These are phyloP conservation scores for Scleropages formosus DNA, from an alignment of 2,797 vertebrate genomes.

Conservation along the genomic window DNA sequence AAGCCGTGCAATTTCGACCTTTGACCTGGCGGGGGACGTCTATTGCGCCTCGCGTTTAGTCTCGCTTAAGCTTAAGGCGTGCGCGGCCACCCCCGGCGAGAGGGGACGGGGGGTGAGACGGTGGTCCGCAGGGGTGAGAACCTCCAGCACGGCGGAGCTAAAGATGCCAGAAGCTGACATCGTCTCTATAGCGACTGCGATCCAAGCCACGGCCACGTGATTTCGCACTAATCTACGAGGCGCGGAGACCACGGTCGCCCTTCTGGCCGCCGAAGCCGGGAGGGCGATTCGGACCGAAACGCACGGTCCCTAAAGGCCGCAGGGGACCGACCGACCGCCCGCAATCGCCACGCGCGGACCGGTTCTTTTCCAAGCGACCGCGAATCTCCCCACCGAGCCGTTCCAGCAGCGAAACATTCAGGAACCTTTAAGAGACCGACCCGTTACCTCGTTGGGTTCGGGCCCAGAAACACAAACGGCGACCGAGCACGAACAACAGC, in stretches of 20 bases:
- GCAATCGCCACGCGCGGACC: not conserved
- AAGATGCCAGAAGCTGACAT: constrained; percentile 12
- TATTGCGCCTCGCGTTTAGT: constrained; percentile 36
- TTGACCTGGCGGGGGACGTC: constrained; percentile 43
- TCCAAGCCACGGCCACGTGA: constrained; percentile 30
- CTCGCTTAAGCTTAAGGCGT: constrained; percentile 30
- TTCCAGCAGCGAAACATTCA: too few species aligned
- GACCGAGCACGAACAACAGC: too few species aligned
- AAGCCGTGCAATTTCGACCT: constrained; percentile 51
- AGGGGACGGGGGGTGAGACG: not conserved
- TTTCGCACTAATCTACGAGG: constrained; percentile 28
- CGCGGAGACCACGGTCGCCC: not conserved
- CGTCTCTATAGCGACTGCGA: constrained; percentile 28
- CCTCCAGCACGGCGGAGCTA: not conserved
- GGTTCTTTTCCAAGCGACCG: not conserved
- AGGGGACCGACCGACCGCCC: not conserved
- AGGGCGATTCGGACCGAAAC: constrained; percentile 31
- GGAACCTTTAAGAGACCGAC: not conserved
- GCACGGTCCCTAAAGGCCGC: not conserved
- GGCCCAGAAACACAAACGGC: too few species aligned
- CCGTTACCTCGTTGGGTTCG: too few species aligned
- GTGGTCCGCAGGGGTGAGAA: constrained; percentile 16
- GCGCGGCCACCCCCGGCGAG: not conserved
- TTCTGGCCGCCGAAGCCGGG: constrained; percentile 1
- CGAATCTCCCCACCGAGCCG: not conserved